These are phyloP conservation scores for Elaphurus davidianus DNA, from an alignment of 2,113 vertebrate genomes.

Conservation along the genomic window DNA sequence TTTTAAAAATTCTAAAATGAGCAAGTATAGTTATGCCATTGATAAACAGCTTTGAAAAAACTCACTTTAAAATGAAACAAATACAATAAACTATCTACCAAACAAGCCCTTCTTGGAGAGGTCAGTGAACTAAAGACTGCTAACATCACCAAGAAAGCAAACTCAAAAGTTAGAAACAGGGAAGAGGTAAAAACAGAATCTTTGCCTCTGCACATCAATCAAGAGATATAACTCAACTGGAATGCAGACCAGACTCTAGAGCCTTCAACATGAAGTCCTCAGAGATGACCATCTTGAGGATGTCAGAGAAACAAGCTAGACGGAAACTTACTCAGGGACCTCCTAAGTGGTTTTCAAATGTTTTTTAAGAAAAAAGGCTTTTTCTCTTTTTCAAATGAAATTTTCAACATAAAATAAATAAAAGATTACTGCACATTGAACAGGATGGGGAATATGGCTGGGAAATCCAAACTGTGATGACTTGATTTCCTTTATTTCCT, in stretches of 20 bases:
- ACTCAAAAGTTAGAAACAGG: neutral
- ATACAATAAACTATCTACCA: neutral
- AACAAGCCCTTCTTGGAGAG: neutral
- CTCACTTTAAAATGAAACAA: neutral
- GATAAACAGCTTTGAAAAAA: neutral
- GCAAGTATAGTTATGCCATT: neutral
- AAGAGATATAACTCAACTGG: neutral
- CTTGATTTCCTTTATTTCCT: neutral
- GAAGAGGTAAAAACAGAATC: neutral
- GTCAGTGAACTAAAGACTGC: neutral
- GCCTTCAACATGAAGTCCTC: neutral
- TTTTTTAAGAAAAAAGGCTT: neutral
- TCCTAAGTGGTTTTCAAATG: neutral
- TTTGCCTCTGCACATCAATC: neutral
- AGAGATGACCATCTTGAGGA: neutral
- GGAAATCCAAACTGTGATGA: neutral
- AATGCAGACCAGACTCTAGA: neutral
- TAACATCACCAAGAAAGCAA: neutral
- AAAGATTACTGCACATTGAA: neutral
- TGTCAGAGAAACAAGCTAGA: neutral
- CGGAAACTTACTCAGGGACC: neutral
- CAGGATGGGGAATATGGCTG: neutral
- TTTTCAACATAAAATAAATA: neutral
- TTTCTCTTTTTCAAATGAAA: neutral
- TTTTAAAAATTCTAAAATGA: neutral